Evolutionary conservation across 2,797 vertebrate species (phyloP).

Genomic region (Betta splendens): DNA sequence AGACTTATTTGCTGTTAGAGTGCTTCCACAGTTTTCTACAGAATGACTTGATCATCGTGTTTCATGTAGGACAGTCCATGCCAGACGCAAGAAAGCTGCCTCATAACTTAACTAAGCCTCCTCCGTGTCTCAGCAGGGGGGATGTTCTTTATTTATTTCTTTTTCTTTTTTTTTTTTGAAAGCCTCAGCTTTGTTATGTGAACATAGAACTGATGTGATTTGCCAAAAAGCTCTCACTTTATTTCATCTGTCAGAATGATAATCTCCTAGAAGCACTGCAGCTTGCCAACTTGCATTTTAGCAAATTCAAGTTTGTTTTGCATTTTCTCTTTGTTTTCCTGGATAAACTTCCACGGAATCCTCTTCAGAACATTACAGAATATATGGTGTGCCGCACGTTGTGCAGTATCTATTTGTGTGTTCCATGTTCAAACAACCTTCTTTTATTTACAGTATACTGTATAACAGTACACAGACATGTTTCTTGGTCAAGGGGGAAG

Average conservation of each 20-base stretch:
- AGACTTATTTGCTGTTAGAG: too few relatives aligned
- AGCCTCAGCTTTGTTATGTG: neutral
- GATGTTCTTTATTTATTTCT: too few relatives aligned
- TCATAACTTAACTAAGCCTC: neutral
- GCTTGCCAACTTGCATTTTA: neutral
- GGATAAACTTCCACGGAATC: too few relatives aligned
- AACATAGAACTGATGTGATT: neutral
- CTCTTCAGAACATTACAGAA: too few relatives aligned
- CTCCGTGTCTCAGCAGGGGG: neutral
- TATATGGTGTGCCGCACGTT: too few relatives aligned
- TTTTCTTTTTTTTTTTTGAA: too few relatives aligned
- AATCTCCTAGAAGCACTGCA: neutral
- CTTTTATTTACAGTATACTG: neutral
- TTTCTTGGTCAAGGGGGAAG: conserved; percentile 9
- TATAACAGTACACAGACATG: neutral
- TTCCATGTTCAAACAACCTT: neutral
- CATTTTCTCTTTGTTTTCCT: neutral
- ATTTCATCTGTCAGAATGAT: neutral
- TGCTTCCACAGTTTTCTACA: too few relatives aligned
- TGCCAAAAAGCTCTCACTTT: neutral
- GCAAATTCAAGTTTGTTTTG: too few relatives aligned
- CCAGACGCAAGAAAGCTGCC: neutral
- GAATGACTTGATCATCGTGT: too few relatives aligned
- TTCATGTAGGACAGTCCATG: neutral
- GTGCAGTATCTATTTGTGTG: too few relatives aligned